phyloP scores from a whole-genome alignment of 2,797 vertebrate species.

The Gymnothorax javanicus region DNA sequence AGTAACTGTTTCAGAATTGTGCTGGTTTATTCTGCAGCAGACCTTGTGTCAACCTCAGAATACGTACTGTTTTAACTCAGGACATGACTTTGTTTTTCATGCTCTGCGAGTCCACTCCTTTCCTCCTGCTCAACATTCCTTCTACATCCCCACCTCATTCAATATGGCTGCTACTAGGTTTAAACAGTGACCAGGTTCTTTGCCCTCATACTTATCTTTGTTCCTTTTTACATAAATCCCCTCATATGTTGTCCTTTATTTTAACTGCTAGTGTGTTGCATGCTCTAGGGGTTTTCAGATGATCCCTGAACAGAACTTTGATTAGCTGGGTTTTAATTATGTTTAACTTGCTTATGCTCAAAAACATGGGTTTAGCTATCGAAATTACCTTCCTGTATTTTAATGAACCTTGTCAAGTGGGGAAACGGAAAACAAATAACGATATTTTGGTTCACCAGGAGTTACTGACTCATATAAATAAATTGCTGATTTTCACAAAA shows the following conservation, averaged over 20 bases:
- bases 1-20: too few relatives aligned
- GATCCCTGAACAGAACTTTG: slow-evolving; percentile 1
- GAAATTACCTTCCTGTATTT: neutral
- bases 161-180: neutral
- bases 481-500: slow-evolving; percentile 5
- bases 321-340: neutral
- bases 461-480: slow-evolving; percentile 22
- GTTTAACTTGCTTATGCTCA: neutral
- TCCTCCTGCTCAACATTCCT: slow-evolving; percentile 1
- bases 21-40: neutral
- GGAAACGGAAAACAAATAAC: neutral
- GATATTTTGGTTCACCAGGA: slow-evolving; percentile 23
- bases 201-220: neutral
- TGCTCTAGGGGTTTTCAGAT: neutral
- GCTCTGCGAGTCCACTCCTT: neutral
- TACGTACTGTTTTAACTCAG: neutral
- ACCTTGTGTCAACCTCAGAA: neutral
- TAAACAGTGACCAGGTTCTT: neutral
- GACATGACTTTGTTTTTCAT: neutral
- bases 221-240: neutral
- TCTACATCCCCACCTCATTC: neutral
- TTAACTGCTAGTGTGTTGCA: neutral
- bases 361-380: neutral
- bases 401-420: neutral
- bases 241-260: neutral